Conservation (phyloP, 2,797 vertebrate species). For the Avahi laniger region DNA sequence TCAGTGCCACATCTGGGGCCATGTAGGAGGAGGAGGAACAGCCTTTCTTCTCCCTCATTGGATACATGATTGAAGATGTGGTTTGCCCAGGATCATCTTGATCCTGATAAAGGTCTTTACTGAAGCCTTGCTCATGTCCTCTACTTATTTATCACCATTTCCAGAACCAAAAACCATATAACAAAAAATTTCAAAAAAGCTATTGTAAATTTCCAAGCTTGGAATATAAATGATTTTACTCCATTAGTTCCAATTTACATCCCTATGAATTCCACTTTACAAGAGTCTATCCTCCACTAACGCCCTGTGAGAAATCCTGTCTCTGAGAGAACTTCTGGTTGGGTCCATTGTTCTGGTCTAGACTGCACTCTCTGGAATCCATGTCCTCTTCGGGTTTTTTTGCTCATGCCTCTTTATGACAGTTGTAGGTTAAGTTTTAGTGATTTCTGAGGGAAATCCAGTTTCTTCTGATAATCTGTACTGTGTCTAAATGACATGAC, state of each 20-base stretch:
- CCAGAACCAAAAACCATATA: not conserved
- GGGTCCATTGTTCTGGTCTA: not conserved
- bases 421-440: not conserved
- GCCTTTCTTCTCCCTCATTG: not conserved
- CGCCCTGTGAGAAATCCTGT: not conserved
- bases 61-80: not conserved
- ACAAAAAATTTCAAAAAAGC: conserved; percentile 35
- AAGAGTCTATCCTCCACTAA: not conserved
- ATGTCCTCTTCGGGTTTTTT: not conserved
- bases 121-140: not conserved
- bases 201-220: conserved; percentile 13
- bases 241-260: conserved; percentile 15
- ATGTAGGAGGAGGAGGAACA: not conserved
- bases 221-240: not conserved
- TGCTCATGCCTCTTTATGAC: not conserved
- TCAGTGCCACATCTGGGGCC: not conserved
- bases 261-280: conserved; percentile 19
- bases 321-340: not conserved
- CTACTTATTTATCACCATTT: not conserved
- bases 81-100: conserved; percentile 5
- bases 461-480: not conserved
- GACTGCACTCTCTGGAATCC: not conserved
- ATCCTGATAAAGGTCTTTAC: conserved; percentile 38
- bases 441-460: not conserved
- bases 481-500: not conserved